Base-by-base conservation (phyloP, 2,888 invertebrate species). In the Dolichopus griseipennis region DNA sequence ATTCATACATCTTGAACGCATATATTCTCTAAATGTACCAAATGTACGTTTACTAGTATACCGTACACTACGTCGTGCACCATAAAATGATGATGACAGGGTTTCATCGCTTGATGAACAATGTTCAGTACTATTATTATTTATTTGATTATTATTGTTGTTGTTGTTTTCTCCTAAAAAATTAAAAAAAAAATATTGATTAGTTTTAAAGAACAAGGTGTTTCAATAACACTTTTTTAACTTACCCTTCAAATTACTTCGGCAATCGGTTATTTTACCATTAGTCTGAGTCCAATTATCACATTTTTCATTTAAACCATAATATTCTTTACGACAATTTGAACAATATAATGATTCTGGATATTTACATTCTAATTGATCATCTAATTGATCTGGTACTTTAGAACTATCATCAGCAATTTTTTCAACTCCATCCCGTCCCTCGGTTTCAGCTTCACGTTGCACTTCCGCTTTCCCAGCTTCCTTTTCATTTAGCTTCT, bases 101-200 rank as follows among this genome's bases (percentile, higher is more conserved):
- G 80, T 80, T 72, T 81, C 81, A 75, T 81, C 81, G 75, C 81
- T 81, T 70, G 81, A 81, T 71, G 81, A 81, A 73, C 77, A 73
- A 69, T 75, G 76, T 73, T 81, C 80, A 67, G 75, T 70, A n/a
- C n/a, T n/a, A 20, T n/a, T 34, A 37, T 64, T 64, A 64, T 20
- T 33, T 33, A 34, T 34, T 21, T 75, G 75, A 52, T 52, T 70
- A 8, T 9, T n/a, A 34, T 34, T 34, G 10, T 64, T 64, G 20
- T 34, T 33, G 18, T 64, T 22, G 22, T 75, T 75, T 67, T 75
- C 75, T 72, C 75, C 77, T 77, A 71, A 1, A 72, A 72, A 62
- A 15, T 8, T 67, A 41, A 62, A 70, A 67, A 18, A 22, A 22
- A 22, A 62, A 10, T 22, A n/a, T n/a, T n/a, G n/a, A n/a, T n/a